phyloP scores from a whole-genome alignment of 2,113 vertebrate species.

The Labeo catla region DNA sequence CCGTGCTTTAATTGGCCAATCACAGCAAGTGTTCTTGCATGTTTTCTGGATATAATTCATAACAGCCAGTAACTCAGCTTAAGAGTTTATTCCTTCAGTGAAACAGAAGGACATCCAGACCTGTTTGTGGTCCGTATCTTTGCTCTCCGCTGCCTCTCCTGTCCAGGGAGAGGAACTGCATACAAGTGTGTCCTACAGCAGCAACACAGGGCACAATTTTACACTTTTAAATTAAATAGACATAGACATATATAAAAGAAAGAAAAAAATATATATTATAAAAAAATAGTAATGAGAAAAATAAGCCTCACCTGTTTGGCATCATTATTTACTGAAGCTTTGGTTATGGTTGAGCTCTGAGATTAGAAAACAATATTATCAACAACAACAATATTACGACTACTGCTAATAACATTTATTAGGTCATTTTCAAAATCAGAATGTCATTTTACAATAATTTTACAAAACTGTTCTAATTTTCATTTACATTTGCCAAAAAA shows the following conservation, averaged over 20 bases:
- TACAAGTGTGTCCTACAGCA: background rate
- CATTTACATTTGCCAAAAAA: background rate
- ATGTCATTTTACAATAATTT: background rate
- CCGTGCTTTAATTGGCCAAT: no score
- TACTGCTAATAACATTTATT: background rate
- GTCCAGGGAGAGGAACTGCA: background rate
- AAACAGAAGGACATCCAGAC: conserved; percentile 12
- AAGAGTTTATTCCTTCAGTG: no score
- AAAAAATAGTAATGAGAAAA: background rate
- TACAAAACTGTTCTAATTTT: background rate
- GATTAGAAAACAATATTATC: background rate
- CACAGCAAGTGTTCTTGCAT: no score
- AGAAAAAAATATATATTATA: background rate
- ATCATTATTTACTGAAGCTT: background rate
- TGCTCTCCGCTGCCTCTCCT: conserved; percentile 2
- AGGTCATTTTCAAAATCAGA: background rate
- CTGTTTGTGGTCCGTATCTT: conserved; percentile 39
- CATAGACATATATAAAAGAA: background rate
- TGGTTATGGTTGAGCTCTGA: background rate
- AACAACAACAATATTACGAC: no score
- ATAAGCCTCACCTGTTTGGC: background rate
- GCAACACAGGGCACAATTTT: background rate
- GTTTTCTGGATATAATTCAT: no score
- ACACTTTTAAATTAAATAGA: no score
- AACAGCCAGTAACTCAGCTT: no score